Conservation (phyloP, 2,113 vertebrate species). For the Clupea harengus region DNA sequence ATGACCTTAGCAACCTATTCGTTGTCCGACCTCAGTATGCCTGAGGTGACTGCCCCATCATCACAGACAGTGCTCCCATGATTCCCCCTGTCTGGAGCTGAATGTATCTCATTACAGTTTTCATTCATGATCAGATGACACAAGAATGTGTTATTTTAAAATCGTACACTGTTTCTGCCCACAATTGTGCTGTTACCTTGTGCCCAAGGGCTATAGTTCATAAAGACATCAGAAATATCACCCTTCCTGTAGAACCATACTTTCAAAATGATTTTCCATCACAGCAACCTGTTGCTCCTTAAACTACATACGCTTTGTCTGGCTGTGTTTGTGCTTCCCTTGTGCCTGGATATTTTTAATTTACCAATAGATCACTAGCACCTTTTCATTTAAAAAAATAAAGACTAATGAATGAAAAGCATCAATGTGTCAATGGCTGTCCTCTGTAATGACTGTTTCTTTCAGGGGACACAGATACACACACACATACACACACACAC, state of each 20-base stretch:
- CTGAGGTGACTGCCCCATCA: slow-evolving; percentile 30
- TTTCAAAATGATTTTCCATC: background rate
- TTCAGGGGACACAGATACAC: background rate
- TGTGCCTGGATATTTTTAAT: slow-evolving; percentile 6
- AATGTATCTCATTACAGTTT: background rate
- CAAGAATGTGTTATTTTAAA: background rate
- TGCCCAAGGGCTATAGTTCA: too few relatives aligned
- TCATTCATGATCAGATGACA: background rate
- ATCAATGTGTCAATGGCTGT: background rate
- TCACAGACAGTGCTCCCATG: background rate
- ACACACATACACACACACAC: too few relatives aligned
- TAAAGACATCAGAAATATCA: too few relatives aligned
- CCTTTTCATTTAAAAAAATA: slow-evolving; percentile 17
- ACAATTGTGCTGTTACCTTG: too few relatives aligned
- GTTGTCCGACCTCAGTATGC: slow-evolving; percentile 68
- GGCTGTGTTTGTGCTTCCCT: background rate
- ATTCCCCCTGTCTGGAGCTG: background rate
- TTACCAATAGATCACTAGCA: background rate
- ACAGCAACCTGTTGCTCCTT: background rate
- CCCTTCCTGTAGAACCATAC: background rate
- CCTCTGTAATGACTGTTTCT: background rate
- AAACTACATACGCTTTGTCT: background rate
- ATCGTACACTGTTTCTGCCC: background rate
- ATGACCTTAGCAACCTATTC: slow-evolving; percentile 54
- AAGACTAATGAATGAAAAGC: background rate